Evolutionary conservation across 1,140 invertebrate species (phyloP).

Genomic region (Euura lappo): DNA sequence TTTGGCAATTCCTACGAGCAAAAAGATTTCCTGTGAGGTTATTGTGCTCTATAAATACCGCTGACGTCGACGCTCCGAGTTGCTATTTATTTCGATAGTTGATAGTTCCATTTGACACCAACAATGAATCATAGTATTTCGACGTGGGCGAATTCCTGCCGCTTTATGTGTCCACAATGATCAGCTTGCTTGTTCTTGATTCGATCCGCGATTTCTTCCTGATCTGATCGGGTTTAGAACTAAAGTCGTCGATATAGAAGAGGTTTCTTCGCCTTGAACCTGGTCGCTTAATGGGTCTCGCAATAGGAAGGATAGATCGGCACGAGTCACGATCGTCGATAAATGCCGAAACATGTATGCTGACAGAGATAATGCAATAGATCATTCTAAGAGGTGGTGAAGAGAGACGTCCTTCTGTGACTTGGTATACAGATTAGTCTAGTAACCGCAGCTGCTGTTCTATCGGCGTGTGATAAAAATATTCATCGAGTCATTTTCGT

Average conservation of each 20-base stretch:
- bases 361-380: neutral
- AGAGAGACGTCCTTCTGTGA: neutral
- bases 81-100: no score
- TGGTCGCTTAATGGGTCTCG: neutral
- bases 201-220: neutral
- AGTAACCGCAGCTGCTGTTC: neutral
- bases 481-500: slow-evolving; percentile 1
- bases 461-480: neutral
- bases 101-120: neutral
- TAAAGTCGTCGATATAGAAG: no score
- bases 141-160: no score
- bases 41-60: neutral
- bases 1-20: no score
- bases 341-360: neutral
- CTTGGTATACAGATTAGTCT: neutral
- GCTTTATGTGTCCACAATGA: no score
- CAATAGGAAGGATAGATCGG: no score
- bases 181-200: no score
- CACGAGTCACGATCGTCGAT: neutral
- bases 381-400: neutral
- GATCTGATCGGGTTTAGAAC: neutral
- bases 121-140: neutral
- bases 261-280: neutral
- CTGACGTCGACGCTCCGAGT: neutral
- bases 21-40: no score